These are phyloP conservation scores for Eilema caniola DNA, from an alignment of 2,888 invertebrate species.

Conservation along the genomic window DNA sequence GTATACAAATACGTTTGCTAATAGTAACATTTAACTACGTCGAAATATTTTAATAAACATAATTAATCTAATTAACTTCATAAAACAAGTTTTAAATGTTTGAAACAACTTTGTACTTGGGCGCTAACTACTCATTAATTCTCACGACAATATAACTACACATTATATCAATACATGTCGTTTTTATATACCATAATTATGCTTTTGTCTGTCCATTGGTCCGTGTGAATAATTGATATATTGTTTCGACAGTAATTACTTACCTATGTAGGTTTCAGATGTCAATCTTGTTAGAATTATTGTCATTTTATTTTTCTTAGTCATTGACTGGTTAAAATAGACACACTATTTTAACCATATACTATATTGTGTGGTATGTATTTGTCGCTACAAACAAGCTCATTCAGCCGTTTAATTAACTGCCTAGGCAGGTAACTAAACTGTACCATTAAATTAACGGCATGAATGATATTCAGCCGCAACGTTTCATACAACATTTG, in stretches of 20 bases:
- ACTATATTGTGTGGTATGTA: too few species aligned
- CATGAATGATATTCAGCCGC: too few species aligned
- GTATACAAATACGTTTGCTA: too few species aligned
- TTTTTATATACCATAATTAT: conserved; percentile 19
- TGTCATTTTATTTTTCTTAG: background rate
- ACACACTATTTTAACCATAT: too few species aligned
- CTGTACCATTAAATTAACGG: too few species aligned
- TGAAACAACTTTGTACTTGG: background rate
- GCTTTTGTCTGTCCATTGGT: conserved; percentile 26
- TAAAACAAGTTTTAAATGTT: background rate
- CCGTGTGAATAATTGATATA: conserved; percentile 22
- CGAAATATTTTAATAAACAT: too few species aligned
- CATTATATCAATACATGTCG: conserved; percentile 9
- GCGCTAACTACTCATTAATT: background rate
- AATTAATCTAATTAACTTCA: background rate
- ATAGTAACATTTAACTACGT: too few species aligned
- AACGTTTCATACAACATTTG: too few species aligned
- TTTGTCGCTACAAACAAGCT: too few species aligned
- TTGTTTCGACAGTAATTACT: conserved; percentile 19
- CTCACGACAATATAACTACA: conserved; percentile 16
- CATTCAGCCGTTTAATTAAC: too few species aligned
- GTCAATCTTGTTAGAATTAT: conserved; percentile 20
- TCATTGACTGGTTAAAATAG: background rate
- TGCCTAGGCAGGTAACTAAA: too few species aligned
- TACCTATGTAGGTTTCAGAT: conserved; percentile 19